phyloP scores from a whole-genome alignment of 2,888 invertebrate species.

The Ophion slaviceki region DNA sequence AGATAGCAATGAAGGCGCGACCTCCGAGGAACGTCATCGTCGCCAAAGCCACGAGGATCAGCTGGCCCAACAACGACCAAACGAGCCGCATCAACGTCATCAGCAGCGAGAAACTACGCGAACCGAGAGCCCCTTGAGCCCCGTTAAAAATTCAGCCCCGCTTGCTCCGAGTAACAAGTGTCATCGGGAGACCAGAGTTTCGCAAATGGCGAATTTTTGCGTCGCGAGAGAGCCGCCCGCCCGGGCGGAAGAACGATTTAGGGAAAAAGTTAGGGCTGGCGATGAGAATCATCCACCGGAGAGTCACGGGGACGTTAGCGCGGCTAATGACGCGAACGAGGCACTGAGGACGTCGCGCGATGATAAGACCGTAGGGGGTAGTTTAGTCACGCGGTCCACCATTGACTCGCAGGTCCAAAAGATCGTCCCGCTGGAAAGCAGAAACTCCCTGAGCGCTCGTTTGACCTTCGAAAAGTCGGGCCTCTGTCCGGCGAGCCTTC shows the following conservation, averaged over 20 bases:
- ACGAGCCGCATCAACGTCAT: conserved; percentile 37
- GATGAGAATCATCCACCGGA: conserved; percentile 73
- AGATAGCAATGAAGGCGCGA: conserved; percentile 68
- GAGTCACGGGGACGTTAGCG: conserved; percentile 41
- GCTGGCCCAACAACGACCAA: conserved; percentile 38
- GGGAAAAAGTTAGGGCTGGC: conserved; percentile 55
- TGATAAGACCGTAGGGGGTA: conserved; percentile 41
- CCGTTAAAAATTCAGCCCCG: conserved; percentile 41
- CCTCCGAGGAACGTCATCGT: conserved; percentile 33
- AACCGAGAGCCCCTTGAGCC: conserved; percentile 69
- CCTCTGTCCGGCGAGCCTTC: conserved; percentile 72
- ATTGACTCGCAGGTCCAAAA: conserved; percentile 33
- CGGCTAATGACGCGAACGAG: conserved; percentile 30
- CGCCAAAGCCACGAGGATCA: conserved; percentile 31
- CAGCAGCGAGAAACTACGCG: conserved; percentile 28
- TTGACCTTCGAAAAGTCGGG: conserved; percentile 73
- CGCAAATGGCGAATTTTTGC: conserved; percentile 34
- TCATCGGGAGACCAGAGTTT: conserved; percentile 29
- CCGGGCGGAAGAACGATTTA: conserved; percentile 34
- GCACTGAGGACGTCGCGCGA: conserved; percentile 27
- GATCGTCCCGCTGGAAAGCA: background rate
- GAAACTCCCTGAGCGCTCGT: conserved; percentile 65
- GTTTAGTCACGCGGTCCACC: conserved; percentile 13
- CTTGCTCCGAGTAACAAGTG: conserved; percentile 58
- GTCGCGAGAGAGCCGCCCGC: conserved; percentile 13